These are phyloP conservation scores for Gallinago paraguaiae DNA, from an alignment of 2,113 vertebrate genomes.

Conservation along the genomic window DNA sequence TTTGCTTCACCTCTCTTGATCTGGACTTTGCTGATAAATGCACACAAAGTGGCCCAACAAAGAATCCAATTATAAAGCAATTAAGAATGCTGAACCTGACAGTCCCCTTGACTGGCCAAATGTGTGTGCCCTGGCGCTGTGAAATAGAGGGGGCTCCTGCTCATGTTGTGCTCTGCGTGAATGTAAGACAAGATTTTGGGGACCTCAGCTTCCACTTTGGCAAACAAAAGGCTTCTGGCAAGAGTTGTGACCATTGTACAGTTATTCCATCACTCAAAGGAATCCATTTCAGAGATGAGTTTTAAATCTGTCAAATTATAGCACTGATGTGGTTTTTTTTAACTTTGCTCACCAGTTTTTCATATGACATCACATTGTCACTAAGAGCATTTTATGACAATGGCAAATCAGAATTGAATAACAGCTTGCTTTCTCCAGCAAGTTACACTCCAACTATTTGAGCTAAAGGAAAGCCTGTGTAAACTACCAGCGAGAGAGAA, in stretches of 20 bases:
- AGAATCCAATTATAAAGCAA: slow-evolving; percentile 29
- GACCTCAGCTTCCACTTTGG: background rate
- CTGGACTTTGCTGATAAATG: slow-evolving; percentile 38
- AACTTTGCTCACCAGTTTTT: background rate
- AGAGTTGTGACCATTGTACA: background rate
- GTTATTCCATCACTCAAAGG: background rate
- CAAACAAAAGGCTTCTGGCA: background rate
- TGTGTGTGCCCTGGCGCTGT: background rate
- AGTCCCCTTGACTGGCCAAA: background rate
- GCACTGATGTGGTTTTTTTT: fast-evolving
- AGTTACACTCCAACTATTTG: background rate
- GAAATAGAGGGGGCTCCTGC: background rate
- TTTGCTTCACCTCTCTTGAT: slow-evolving; percentile 47
- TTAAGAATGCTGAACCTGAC: slow-evolving; percentile 6
- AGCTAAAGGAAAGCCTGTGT: background rate
- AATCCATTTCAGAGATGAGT: background rate
- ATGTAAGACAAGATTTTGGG: background rate
- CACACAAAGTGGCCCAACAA: background rate
- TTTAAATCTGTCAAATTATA: background rate
- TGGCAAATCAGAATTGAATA: background rate
- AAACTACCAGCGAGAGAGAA: background rate
- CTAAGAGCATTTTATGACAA: background rate
- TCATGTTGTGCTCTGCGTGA: fast-evolving
- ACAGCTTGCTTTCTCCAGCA: background rate
- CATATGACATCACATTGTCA: background rate